Evolutionary conservation across 2,888 invertebrate genomes (phyloP), one percentile per base, ranked within the genome.

Genomic region (Antheraea yamamai): DNA sequence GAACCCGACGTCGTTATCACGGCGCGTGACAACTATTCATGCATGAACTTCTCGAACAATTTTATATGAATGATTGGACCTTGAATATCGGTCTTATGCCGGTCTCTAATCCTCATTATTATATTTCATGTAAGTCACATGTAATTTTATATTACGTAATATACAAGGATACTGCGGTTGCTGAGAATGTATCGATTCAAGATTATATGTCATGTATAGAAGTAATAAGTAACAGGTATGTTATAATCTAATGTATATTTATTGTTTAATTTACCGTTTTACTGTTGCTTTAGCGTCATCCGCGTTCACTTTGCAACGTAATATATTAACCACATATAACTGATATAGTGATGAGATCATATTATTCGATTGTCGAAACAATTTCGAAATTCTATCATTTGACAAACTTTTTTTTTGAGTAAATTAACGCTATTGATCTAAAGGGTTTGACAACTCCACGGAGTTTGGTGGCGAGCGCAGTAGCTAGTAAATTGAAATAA

Each of bases 21-120:
- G 26, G 16, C 64, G 64, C 64, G 8, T 66, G 64, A 66, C 64
- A 66, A 66, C 64, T 66, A 66, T 66, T 16, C 64, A 66, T 66
- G 64, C 64, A 16, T 66, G 64, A 26, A 66, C 16, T 66, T 66
- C 64, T 66, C 64, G 30, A 66, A 66, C 64, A 66, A 66, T 66
- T 66, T 14, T 66, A 30, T 66, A 30, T 66, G 12, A 66, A 66
- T 30, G 30, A 66, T 66, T 30, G 30, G 64, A 66, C 64, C 64
- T 66, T 66, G 64, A 66, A 26, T 30, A 30, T 30, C 64, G 64
- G 26, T 66, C 14, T 64, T 30, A 30, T 16, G 16, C 18, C 64
- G 64, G 64, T 66, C 64, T 66, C 64, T 66, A 66, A 66, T 66
- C 26, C 64, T 66, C 16, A 7, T 30, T 66, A 30, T 66, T 66